phyloP scores from a whole-genome alignment of 2,888 invertebrate species.

The Oegoconia quadripuncta region DNA sequence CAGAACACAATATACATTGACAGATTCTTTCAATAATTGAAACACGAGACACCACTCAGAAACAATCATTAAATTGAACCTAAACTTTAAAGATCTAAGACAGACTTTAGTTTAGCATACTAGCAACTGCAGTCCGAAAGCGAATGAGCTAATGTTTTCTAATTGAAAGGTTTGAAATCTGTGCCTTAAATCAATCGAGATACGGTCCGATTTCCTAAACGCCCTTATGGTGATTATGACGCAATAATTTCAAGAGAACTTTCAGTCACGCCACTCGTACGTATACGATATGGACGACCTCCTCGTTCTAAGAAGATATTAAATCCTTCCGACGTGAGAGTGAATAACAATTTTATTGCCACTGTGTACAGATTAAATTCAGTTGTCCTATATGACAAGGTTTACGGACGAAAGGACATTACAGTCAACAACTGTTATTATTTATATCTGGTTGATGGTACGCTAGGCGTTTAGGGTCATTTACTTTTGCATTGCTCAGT shows the following conservation, averaged over 20 bases:
- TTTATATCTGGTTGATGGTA: slow-evolving; percentile 60
- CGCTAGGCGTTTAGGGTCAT: slow-evolving; percentile 63
- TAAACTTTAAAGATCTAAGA: slow-evolving; percentile 34
- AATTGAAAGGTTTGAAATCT: slow-evolving; percentile 47
- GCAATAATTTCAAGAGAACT: slow-evolving; percentile 47
- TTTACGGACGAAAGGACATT: slow-evolving; percentile 34
- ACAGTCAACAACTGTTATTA: slow-evolving; percentile 58
- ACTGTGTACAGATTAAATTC: slow-evolving; percentile 33
- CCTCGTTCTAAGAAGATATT: slow-evolving; percentile 38
- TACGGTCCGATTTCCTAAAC: slow-evolving; percentile 49
- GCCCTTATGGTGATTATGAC: slow-evolving; percentile 37
- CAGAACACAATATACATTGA: slow-evolving; percentile 52
- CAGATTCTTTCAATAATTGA: slow-evolving; percentile 54
- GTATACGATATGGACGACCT: slow-evolving; percentile 48
- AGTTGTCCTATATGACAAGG: slow-evolving; percentile 9
- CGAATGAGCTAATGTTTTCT: slow-evolving; percentile 51
- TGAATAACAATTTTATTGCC: slow-evolving; percentile 34
- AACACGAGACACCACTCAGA: slow-evolving; percentile 49
- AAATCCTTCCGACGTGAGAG: slow-evolving; percentile 25
- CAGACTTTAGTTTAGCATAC: slow-evolving; percentile 39
- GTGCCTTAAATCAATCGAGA: slow-evolving; percentile 38
- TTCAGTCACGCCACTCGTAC: slow-evolving; percentile 64
- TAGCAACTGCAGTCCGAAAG: slow-evolving; percentile 39
- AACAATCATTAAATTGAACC: slow-evolving; percentile 52
- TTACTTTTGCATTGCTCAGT: slow-evolving; percentile 49